Evolutionary conservation across 2,888 invertebrate species (phyloP), one percentile per base, ranked within the genome.

Genomic region (Heteromyza rotundicornis): DNA sequence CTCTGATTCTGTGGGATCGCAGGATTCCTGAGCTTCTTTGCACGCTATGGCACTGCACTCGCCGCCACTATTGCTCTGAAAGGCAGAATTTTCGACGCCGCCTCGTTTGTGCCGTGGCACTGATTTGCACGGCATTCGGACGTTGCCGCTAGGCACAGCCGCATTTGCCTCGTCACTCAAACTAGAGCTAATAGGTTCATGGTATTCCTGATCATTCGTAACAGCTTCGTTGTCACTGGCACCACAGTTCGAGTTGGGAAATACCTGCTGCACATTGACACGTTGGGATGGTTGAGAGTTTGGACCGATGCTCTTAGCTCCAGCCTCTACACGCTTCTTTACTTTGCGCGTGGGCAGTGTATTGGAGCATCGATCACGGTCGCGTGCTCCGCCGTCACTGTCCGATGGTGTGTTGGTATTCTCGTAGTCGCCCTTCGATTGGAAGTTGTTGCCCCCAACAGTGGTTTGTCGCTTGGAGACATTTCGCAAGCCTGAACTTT

Each of bases 21-120:
- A 70, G 0, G 62, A 62, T 63, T 81, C 71, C 17, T 63, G 63
- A 7, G 62, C 64, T 50, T 72, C 73, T 17, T 69, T 67, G 12
- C 70, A 67, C 2, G 60, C 63, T 10, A 60, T 52, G 44, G 56
- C 55, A 23, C 27, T 55, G 63, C 19, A 63, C 27, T 60, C 36
- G 20, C 27, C 20, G 32, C 54, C 71, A 57, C 73, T 70, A 73
- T 90, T 90, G 66, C 89, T 89, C 77, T 92, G 92, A 74, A 92
- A 92, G 0, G 88, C 92, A 1, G 88, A 85, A 70, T 92, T 92
- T 74, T 92, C 92, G 20, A 92, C 90, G 0, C 90, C 90, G 0
- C 90, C 90, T 73, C 88, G 66, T 62, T 74, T 73, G 47, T 73
- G 69, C 59, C 73, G 64, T 7, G 20, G 7, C 40, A n/a, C 27